Base-by-base conservation (phyloP, 1,140 invertebrate genomes). In the Drosophila ogumai region DNA sequence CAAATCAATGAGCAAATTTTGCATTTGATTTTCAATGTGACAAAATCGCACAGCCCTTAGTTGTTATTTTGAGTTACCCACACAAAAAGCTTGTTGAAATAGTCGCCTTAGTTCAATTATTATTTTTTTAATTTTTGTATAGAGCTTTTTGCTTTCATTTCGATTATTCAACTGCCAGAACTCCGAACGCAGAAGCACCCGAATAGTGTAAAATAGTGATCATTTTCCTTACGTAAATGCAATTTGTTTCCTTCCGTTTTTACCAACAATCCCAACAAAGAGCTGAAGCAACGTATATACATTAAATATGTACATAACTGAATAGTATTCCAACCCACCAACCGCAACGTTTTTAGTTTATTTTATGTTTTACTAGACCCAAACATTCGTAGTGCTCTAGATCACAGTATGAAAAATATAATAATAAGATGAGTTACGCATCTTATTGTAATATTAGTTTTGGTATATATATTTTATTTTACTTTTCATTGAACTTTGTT, bases 211-310 rank as follows among this genome's bases (percentile, higher is more conserved):
- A 56, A 69, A 85, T 64, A 58, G n/a, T 72, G 75, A 75, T 64
- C 17, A 74, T 84, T 91, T 88, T 86, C 49, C 79, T 92, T 92
- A 87, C 88, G 82, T 92, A 91, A 90, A 93, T 92, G 90, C 82
- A 87, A 78, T 90, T 92, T 92, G 85, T 87, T 91, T 88, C 36
- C 75, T 90, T 88, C 79, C 77, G 81, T 88, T 88, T 56, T 90
- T 86, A 65, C 54, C 50, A 57, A 69, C 25, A 71, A 60, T 46
- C 59, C 75, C 58, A 55, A 65, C 49, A 59, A 64, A 72, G 60
- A 80, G 67, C 67, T 58, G 65, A 38, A 75, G 69, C 63, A 60
- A 72, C 43, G 61, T 64, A 66, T 61, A 50, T 50, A 55, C 43
- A 57, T 13, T 63, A 64, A 56, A 65, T 65, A 72, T 71, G 66